Evolutionary conservation across 1,140 invertebrate genomes (phyloP).

Genomic region (Brachionus plicatilis): DNA sequence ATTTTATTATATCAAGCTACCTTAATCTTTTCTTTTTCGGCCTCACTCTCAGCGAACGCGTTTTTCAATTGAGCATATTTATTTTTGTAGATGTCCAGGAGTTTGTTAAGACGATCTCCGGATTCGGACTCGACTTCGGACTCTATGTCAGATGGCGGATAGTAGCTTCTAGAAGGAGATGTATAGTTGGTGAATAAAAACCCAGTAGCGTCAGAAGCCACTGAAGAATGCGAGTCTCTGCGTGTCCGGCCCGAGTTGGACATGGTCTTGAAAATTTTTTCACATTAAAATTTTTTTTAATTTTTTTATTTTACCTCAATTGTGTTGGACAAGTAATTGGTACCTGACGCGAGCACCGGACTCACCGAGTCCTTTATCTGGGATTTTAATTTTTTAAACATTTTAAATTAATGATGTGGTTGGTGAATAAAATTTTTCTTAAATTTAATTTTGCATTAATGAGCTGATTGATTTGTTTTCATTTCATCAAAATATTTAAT

Average conservation of each 20-base stretch:
- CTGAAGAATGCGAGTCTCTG: not conserved
- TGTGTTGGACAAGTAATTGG: not conserved
- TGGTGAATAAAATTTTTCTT: not conserved
- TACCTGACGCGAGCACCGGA: not conserved
- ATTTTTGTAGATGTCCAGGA: constrained; percentile 14
- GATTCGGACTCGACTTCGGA: constrained; percentile 33
- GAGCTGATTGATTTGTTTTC: constrained; percentile 6
- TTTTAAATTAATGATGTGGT: not conserved
- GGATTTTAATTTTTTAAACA: constrained; percentile 34
- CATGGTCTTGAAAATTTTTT: not conserved
- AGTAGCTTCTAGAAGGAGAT: not conserved
- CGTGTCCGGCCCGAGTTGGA: not conserved
- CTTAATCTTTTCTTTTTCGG: constrained; percentile 36
- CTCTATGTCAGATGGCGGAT: constrained; percentile 34
- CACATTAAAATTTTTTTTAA: not conserved
- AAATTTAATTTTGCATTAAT: constrained; percentile 4
- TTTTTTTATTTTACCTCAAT: not conserved
- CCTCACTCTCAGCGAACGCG: not conserved
- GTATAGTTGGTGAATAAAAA: not conserved
- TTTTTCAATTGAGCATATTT: constrained; percentile 32
- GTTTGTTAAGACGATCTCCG: not conserved
- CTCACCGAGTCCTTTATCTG: not conserved
- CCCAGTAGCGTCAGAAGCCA: not conserved
- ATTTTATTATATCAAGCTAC: not conserved
- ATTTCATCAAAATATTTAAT: not conserved